Percentiles rank a stretch among this genome's conserved stretches.
These are phyloP conservation scores for Acrocephalus arundinaceus DNA, from an alignment of 2,113 vertebrate species.

Conservation along the genomic window DNA sequence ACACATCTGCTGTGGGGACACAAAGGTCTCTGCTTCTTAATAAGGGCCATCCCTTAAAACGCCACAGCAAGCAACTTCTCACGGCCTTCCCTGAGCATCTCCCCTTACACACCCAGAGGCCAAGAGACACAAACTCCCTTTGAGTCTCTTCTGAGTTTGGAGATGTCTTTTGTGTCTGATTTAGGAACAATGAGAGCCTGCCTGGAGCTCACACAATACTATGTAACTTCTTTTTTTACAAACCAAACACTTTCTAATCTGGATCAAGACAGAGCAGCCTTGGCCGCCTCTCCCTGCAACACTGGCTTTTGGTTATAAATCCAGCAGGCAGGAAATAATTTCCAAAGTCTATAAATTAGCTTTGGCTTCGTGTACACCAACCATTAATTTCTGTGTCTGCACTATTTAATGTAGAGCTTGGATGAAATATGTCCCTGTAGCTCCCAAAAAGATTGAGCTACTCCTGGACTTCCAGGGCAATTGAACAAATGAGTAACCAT, in stretches of 20 bases:
- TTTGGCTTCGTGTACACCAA: constrained; percentile 22
- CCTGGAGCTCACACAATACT: not conserved
- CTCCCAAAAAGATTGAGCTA: constrained; percentile 20
- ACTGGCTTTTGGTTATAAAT: constrained; percentile 25
- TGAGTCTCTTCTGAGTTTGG: not conserved
- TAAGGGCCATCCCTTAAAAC: not conserved
- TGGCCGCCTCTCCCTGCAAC: not conserved
- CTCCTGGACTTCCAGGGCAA: not conserved
- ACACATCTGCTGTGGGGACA: not conserved
- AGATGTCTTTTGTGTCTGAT: not conserved
- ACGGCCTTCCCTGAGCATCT: not conserved
- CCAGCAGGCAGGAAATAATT: constrained; percentile 45
- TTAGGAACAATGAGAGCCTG: not conserved
- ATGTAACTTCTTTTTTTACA: not conserved
- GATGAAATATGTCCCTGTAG: not conserved
- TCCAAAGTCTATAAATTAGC: constrained; percentile 19
- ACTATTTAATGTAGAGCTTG: not conserved
- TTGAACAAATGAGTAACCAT: not conserved
- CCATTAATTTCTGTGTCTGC: constrained; percentile 3
- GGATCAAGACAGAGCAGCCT: not conserved
- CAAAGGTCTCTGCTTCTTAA: not conserved
- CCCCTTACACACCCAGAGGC: not conserved
- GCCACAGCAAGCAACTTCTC: not conserved
- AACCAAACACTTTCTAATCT: not conserved
- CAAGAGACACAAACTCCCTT: not conserved